Evolutionary conservation across 2,888 invertebrate species (phyloP).

Genomic region (Papilio gigon): DNA sequence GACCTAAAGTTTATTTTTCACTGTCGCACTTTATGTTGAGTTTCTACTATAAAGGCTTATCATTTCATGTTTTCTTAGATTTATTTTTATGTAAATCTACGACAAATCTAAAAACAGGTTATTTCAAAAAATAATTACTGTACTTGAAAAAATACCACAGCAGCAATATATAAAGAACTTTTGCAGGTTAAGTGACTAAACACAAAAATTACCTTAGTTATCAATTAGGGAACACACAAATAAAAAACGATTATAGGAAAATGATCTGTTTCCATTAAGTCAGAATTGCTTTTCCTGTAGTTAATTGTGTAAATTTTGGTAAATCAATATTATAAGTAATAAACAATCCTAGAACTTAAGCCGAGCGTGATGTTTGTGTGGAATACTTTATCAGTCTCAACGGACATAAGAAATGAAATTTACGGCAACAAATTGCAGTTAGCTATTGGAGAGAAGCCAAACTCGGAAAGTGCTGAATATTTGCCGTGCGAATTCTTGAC

Average conservation of each 20-base stretch:
- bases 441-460: constrained; percentile 19
- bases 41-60: not conserved
- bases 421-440: constrained; percentile 23
- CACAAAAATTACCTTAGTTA: no score
- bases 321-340: not conserved
- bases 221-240: no score
- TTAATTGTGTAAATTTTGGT: not conserved
- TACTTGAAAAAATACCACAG: no score
- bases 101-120: no score
- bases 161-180: no score
- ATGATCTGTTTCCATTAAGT: no score
- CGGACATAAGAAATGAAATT: constrained; percentile 17
- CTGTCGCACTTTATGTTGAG: not conserved
- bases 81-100: no score
- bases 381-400: constrained; percentile 8
- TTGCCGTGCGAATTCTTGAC: constrained; percentile 6
- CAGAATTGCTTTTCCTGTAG: no score
- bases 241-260: no score
- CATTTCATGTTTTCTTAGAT: no score
- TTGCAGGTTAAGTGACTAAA: no score
- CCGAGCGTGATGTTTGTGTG: not conserved
- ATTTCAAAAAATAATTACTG: no score
- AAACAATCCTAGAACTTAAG: not conserved
- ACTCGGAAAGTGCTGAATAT: constrained; percentile 24
- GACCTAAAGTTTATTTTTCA: constrained; percentile 1